Base-by-base conservation (phyloP, 2,888 invertebrate species). In the Cantharis rustica region DNA sequence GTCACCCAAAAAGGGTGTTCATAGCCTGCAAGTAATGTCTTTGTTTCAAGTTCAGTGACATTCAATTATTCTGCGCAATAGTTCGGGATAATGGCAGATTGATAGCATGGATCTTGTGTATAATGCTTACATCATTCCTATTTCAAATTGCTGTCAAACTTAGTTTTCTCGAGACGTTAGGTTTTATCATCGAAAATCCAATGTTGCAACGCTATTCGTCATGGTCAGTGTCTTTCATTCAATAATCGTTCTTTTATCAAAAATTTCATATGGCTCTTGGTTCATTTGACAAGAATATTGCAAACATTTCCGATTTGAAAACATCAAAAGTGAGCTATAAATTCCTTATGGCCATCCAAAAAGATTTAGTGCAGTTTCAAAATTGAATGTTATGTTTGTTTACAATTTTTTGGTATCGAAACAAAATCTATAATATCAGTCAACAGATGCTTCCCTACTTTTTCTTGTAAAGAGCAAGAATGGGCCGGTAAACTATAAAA, bases 11-110 rank as follows among this genome's bases (percentile, higher is more conserved):
- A 82, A 84, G 85, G 86, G 85, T 84, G 85, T 82, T 83, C 86
- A 85, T 81, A 81, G 82, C 83, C 85, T 86, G 87, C 84, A 83
- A 87, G 84, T 88, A 88, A 88, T 87, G 84, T 87, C 88, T 88
- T 88, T 88, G 88, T 88, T 88, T 88, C 88, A 86, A 88, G 85
- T 87, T 85, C 86, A 87, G 85, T 86, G 87, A 84, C 87, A 88
- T 88, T 88, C 88, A 89, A 88, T 89, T 89, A 89, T 88, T 87
- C 86, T 86, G 86, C 84, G 88, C 87, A 87, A 87, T 87, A 86
- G 87, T 83, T 84, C 85, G 86, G 82, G 82, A 88, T 88, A 87
- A 88, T 87, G 76, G 84, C 82, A 84, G 84, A 88, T 87, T 87
- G 87, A 87, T 87, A 82, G 78, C 72, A 27, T 75, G 75, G 75